These are phyloP conservation scores for Xylota sylvarum DNA, from an alignment of 2,888 invertebrate genomes.

Conservation along the genomic window DNA sequence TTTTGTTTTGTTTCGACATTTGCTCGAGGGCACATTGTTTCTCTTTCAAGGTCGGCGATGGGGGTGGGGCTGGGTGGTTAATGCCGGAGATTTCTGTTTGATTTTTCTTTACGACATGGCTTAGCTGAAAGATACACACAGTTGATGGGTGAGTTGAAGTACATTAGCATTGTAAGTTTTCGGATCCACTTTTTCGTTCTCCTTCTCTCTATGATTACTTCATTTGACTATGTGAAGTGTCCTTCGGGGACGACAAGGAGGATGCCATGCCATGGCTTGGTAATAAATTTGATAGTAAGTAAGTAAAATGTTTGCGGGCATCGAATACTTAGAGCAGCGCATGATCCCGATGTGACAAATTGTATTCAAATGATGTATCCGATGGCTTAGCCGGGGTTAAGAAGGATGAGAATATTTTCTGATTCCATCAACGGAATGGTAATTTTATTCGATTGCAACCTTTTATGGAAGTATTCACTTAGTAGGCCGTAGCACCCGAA, in stretches of 20 bases:
- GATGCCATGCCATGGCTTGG: slow-evolving; percentile 17
- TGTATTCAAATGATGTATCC: slow-evolving; percentile 57
- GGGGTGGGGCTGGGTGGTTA: slow-evolving; percentile 33
- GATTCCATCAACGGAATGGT: slow-evolving; percentile 25
- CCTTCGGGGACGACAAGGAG: slow-evolving; percentile 5
- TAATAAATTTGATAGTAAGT: slow-evolving; percentile 45
- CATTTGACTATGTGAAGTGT: slow-evolving; percentile 58
- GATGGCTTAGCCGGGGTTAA: slow-evolving; percentile 6
- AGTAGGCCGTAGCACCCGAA: background rate
- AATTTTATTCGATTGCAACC: background rate
- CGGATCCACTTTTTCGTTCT: slow-evolving; percentile 2
- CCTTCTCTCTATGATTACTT: slow-evolving; percentile 47
- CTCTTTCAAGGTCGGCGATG: slow-evolving; percentile 30
- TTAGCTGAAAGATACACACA: slow-evolving; percentile 40
- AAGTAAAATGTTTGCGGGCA: slow-evolving; percentile 23
- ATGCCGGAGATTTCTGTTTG: slow-evolving; percentile 62
- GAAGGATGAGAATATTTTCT: slow-evolving; percentile 25
- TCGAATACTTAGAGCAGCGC: slow-evolving; percentile 8
- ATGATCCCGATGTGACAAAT: slow-evolving; percentile 43
- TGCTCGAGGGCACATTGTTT: slow-evolving; percentile 52
- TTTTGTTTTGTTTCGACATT: slow-evolving; percentile 39
- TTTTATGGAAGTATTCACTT: slow-evolving; percentile 23
- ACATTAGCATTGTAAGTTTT: slow-evolving; percentile 55
- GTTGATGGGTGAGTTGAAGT: slow-evolving; percentile 41
- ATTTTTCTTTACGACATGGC: slow-evolving; percentile 65